phyloP scores from a whole-genome alignment of 2,888 invertebrate species.

The Drosophila mimica region DNA sequence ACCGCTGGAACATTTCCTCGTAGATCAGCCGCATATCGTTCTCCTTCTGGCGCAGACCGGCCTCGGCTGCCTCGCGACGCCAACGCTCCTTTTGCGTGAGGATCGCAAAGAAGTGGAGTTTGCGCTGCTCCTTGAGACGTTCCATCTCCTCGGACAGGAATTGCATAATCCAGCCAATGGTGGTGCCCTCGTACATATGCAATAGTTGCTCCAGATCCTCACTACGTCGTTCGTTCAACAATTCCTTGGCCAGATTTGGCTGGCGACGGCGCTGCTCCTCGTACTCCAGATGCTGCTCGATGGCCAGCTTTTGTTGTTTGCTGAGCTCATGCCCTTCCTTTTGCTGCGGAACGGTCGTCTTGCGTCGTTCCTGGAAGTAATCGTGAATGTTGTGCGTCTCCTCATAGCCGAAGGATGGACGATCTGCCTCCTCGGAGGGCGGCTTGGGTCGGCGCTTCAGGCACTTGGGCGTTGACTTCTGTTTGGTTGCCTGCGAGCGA shows the following conservation, averaged over 20 bases:
- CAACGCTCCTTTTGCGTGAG: constrained; percentile 91
- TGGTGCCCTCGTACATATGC: constrained; percentile 89
- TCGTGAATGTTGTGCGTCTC: constrained; percentile 7
- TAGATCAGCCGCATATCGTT: constrained; percentile 90
- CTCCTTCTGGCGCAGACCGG: constrained; percentile 91
- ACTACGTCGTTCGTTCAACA: constrained; percentile 77
- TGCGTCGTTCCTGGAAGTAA: constrained; percentile 20
- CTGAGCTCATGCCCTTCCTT: fast-evolving
- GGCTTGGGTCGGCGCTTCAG: constrained; percentile 49
- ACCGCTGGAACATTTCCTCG: constrained; percentile 92
- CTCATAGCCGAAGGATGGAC: constrained; percentile 22
- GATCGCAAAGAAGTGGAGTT: constrained; percentile 91
- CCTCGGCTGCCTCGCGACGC: constrained; percentile 92
- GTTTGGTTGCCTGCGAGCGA: constrained; percentile 62
- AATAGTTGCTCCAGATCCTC: constrained; percentile 85
- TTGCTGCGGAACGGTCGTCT: fast-evolving
- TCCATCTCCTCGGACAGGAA: constrained; percentile 92
- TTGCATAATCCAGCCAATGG: constrained; percentile 90
- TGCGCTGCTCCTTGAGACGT: constrained; percentile 91
- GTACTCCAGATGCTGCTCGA: constrained; percentile 12
- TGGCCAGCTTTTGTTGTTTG: constrained; percentile 11
- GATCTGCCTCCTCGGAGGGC: not conserved
- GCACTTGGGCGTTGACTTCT: constrained; percentile 74
- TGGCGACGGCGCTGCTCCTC: not conserved
- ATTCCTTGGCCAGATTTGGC: constrained; percentile 21